Conservation (phyloP, 2,888 invertebrate genomes). For the Acrobasis suavella region DNA sequence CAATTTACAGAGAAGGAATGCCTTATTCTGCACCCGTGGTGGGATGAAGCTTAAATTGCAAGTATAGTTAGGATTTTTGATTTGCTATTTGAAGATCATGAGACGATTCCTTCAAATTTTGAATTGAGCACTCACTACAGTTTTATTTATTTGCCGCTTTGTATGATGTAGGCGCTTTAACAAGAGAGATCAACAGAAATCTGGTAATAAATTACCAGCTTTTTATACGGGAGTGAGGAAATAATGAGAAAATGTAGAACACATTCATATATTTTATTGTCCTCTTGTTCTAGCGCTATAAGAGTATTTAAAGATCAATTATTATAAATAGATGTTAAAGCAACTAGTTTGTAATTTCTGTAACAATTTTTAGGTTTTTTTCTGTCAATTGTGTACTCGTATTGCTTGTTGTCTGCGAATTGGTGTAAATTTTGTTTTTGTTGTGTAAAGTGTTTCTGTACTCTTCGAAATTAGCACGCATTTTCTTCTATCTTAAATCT, state of each 20-base stretch:
- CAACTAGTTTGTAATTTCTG: constrained; percentile 13
- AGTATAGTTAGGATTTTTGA: constrained; percentile 36
- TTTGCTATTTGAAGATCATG: constrained; percentile 54
- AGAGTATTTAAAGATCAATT: not conserved
- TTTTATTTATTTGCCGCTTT: constrained; percentile 59
- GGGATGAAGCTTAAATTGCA: constrained; percentile 42
- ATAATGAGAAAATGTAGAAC: not conserved
- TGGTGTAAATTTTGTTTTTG: constrained; percentile 26
- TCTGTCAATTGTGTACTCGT: constrained; percentile 26
- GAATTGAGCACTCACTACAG: constrained; percentile 75
- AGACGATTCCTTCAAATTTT: constrained; percentile 69
- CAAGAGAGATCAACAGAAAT: constrained; percentile 22
- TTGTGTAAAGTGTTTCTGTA: constrained; percentile 26
- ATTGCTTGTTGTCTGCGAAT: constrained; percentile 30
- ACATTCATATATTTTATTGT: not conserved
- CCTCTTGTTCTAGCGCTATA: constrained; percentile 10
- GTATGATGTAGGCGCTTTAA: constrained; percentile 27
- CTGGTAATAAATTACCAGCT: too few relatives aligned
- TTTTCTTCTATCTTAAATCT: constrained; percentile 23
- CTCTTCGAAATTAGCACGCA: constrained; percentile 28
- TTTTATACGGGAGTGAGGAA: too few relatives aligned
- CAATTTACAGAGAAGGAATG: constrained; percentile 75
- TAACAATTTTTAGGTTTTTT: constrained; percentile 18
- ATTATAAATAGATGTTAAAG: constrained; percentile 19
- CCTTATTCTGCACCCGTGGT: constrained; percentile 47